Evolutionary conservation across 2,888 invertebrate species (phyloP).

Genomic region (Callyntrura guangdongensis): DNA sequence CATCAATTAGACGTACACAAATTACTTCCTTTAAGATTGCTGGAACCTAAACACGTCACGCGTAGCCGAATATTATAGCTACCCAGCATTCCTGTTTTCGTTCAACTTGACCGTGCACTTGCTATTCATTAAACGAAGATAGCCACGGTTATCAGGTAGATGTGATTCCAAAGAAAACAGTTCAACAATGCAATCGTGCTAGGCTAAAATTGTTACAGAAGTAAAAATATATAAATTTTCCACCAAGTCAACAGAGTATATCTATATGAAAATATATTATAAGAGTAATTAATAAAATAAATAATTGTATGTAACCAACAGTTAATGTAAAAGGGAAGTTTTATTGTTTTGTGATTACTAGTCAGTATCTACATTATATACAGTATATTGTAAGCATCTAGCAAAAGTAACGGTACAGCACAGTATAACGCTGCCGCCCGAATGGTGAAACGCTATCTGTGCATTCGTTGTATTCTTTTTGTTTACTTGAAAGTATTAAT

Average conservation of each 20-base stretch:
- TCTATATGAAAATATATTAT: constrained; percentile 14
- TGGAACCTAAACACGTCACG: background rate
- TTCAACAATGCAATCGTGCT: constrained; percentile 58
- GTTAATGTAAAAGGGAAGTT: constrained; percentile 4
- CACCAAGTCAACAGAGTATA: constrained; percentile 33
- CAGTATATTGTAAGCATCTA: background rate
- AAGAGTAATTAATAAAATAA: background rate
- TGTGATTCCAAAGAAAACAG: constrained; percentile 47
- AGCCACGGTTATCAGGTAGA: constrained; percentile 38
- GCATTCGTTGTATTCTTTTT: constrained; percentile 19
- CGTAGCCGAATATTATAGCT: background rate
- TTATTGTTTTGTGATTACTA: constrained; percentile 50
- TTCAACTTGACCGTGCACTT: constrained; percentile 9
- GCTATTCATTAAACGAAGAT: background rate
- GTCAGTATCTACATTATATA: constrained; percentile 13
- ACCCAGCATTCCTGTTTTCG: constrained; percentile 45
- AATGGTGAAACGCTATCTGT: background rate
- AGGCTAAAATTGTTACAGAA: constrained; percentile 11
- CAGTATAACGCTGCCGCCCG: background rate
- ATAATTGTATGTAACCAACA: background rate
- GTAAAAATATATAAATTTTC: constrained; percentile 23
- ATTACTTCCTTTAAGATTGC: background rate
- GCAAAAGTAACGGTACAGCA: background rate
- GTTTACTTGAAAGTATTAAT: constrained; percentile 21
- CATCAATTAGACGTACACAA: no score